phyloP scores from a whole-genome alignment of 2,888 invertebrate species.

The Phragmatobia fuliginosa region DNA sequence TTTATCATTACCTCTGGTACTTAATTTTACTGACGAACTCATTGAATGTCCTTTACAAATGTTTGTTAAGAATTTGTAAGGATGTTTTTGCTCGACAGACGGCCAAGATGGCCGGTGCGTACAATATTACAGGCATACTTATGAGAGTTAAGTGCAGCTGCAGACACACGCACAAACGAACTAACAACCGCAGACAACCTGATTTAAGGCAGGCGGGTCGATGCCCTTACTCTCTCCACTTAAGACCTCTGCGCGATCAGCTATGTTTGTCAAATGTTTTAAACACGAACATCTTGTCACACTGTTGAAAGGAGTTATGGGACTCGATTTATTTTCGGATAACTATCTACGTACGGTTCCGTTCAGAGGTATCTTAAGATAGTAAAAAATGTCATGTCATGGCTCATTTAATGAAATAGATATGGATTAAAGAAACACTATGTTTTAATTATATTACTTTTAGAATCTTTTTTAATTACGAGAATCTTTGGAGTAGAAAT shows the following conservation, averaged over 20 bases:
- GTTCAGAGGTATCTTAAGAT: conserved; percentile 7
- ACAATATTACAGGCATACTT: conserved; percentile 36
- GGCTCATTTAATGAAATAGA: not conserved
- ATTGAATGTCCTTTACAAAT: conserved; percentile 10
- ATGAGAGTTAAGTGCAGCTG: conserved; percentile 52
- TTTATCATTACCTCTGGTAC: not conserved
- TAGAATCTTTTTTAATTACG: too few species aligned
- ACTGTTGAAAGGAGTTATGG: conserved; percentile 14
- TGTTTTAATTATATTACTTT: conserved; percentile 1
- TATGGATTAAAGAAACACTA: not conserved
- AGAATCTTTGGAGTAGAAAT: not conserved
- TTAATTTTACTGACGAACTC: conserved; percentile 11
- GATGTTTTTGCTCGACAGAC: conserved; percentile 26
- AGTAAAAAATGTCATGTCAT: conserved; percentile 4
- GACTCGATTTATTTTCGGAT: conserved; percentile 11
- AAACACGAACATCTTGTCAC: conserved; percentile 26
- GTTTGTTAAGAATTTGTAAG: conserved; percentile 17
- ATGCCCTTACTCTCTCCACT: conserved; percentile 57
- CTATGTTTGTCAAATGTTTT: conserved; percentile 47
- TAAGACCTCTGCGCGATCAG: conserved; percentile 43
- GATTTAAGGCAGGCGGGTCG: conserved; percentile 76
- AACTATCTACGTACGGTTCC: conserved; percentile 4
- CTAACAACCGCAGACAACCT: conserved; percentile 74
- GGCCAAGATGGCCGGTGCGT: conserved; percentile 28
- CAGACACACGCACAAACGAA: conserved; percentile 63